Percentiles rank a stretch among this genome's conserved stretches.
These are phyloP conservation scores for Nipponia nippon DNA, from an alignment of 2,113 vertebrate species.

Conservation along the genomic window DNA sequence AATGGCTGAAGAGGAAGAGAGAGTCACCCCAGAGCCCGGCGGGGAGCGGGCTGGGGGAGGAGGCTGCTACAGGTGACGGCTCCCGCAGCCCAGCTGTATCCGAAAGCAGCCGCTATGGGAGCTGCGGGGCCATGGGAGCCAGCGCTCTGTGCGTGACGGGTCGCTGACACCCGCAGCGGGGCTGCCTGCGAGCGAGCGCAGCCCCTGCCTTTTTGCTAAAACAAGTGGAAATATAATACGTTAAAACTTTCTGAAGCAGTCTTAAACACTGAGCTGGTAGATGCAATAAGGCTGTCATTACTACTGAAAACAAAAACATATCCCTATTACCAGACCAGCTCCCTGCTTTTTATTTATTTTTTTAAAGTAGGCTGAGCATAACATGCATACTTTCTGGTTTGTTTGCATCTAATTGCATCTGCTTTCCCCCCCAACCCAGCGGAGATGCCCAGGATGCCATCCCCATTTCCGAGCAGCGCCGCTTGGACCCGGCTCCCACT, in stretches of 20 bases:
- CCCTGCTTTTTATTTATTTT: neutral
- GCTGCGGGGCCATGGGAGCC: neutral
- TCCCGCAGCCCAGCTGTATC: neutral
- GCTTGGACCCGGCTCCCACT: neutral
- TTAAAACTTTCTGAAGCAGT: neutral
- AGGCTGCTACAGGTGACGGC: neutral
- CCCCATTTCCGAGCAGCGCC: neutral
- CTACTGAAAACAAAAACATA: neutral
- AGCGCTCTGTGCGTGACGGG: accelerated
- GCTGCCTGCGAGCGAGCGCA: neutral
- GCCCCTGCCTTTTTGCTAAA: neutral
- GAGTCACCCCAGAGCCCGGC: neutral
- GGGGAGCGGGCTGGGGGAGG: accelerated
- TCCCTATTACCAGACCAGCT: neutral
- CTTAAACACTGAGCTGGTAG: neutral
- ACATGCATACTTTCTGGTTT: accelerated
- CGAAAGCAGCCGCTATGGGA: accelerated
- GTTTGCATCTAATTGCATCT: neutral
- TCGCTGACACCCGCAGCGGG: accelerated
- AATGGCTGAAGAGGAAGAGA: neutral
- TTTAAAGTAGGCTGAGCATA: neutral
- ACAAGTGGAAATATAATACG: accelerated
- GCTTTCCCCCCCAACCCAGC: neutral
- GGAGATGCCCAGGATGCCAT: neutral
- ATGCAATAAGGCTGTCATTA: accelerated